A percentile compares a stretch with the other conserved stretches of the same genome.
Conservation (phyloP, 2,888 invertebrate species). For the Anagyrus pseudococci region DNA sequence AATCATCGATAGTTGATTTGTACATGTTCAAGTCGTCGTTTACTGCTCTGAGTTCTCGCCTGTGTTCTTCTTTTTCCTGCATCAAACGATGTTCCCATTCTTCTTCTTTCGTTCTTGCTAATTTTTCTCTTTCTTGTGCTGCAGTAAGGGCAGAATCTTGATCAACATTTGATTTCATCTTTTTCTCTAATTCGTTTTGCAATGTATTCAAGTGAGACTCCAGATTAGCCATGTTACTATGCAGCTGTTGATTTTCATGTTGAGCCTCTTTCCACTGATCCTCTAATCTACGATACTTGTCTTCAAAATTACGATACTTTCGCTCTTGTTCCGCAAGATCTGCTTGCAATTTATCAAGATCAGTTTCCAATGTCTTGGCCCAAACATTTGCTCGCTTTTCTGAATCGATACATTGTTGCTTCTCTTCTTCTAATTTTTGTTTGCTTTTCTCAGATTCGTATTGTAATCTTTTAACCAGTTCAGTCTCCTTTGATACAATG, state of each 20-base stretch:
- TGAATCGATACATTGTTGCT: conserved; percentile 46
- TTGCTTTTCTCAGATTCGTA: conserved; percentile 43
- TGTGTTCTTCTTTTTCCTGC: conserved; percentile 44
- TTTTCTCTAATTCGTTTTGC: conserved; percentile 48
- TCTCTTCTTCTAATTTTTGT: conserved; percentile 48
- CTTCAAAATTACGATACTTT: conserved; percentile 29
- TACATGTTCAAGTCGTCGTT: conserved; percentile 43
- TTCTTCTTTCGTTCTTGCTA: conserved; percentile 44
- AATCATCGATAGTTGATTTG: conserved; percentile 49
- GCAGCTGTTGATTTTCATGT: conserved; percentile 49
- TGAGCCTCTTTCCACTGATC: conserved; percentile 46
- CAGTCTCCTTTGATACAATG: conserved; percentile 52
- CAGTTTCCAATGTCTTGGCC: conserved; percentile 53
- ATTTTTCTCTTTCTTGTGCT: conserved; percentile 48
- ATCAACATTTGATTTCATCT: conserved; percentile 23
- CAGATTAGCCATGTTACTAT: conserved; percentile 45
- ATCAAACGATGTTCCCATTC: conserved; percentile 48
- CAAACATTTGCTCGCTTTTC: conserved; percentile 48
- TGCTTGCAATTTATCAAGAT: conserved; percentile 50
- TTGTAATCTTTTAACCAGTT: conserved; percentile 48
- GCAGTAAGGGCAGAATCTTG: conserved; percentile 45
- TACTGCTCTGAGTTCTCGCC: conserved; percentile 46
- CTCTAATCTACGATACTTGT: conserved; percentile 43
- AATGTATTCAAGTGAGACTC: conserved; percentile 48
- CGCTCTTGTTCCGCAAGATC: conserved; percentile 47